Conservation (phyloP, 2,113 vertebrate species). For the Phaethon lepturus region DNA sequence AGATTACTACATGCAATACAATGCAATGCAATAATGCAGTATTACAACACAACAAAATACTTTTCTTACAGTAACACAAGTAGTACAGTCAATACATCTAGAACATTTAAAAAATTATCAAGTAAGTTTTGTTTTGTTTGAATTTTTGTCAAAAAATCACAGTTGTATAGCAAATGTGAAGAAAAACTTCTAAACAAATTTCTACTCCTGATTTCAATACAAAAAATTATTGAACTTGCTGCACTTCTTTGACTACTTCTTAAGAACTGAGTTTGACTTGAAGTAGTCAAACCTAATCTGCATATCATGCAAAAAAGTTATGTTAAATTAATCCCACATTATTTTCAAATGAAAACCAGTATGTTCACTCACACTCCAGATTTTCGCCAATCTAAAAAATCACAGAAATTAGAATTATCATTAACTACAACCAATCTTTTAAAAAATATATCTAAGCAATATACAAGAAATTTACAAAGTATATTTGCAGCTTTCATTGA, state of each 20-base stretch:
- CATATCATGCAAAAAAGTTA: not conserved
- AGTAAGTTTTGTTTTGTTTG: not conserved
- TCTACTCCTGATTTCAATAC: not conserved
- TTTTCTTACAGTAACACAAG: not conserved
- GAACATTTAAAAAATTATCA: not conserved
- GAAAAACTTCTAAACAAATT: not conserved
- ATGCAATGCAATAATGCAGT: not conserved
- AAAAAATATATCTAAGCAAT: not conserved
- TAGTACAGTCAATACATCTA: not conserved
- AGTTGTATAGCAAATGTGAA: not conserved
- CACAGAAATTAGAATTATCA: not conserved
- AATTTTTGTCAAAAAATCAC: not conserved
- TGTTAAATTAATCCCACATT: not conserved
- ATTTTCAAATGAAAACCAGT: not conserved
- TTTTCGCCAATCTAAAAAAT: not conserved
- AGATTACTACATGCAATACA: not conserved
- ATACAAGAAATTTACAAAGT: not conserved
- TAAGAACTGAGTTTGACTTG: not conserved
- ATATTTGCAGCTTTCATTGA: not conserved
- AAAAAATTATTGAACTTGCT: not conserved
- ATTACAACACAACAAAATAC: not conserved
- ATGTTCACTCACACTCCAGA: not conserved
- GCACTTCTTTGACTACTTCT: not conserved
- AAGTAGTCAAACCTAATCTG: not conserved
- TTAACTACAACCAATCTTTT: not conserved